Evolutionary conservation across 2,888 invertebrate species (phyloP), one percentile per base, ranked within the genome.

Genomic region (Omphaloscelis lunosa): DNA sequence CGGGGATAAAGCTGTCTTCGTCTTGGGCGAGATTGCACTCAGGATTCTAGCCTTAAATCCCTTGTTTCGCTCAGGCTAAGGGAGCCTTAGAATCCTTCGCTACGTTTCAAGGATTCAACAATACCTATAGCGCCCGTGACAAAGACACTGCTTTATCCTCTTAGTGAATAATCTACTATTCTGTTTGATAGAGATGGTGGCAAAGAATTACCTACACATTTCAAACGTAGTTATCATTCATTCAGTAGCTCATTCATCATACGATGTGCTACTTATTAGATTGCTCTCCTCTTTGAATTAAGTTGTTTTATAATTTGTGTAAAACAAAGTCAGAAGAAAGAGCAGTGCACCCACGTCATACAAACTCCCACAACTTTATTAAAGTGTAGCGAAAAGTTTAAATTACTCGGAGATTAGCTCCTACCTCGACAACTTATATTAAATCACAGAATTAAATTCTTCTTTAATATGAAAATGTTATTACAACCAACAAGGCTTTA

Each of bases 371-470:
- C 59, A 56, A 20, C 34, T 27, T 67, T 82, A 68, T 63, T 34
- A 68, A 82, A 76, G 56, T 51, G 12, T 6, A 34, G 61, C 39
- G 45, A 48, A 51, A 75, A 67, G 61, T 82, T 82, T 51, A 62
- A 29, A 75, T 67, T 51, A 62, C 67, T 58, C n/a, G 2, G 29
- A 45, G 75, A 80, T 79, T 81, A 81, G 39, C 66, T 81, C 12
- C 20, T 29, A 61, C 48, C 61, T 51, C 48, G 41, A 67, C 56
- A 62, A 75, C 41, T 62, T 82, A 48, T 61, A 56, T 62, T 56
- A 82, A 67, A 74, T 67, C 45, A 20, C 48, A 39, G 15, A 82
- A 82, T 67, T 53, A 67, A 39, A 61, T 39, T 79, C 6, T 27
- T 61, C 7, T 62, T 61, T 61, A 17, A 62, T 9, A 48, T 17